These are phyloP conservation scores for Boleophthalmus pectinirostris DNA, from an alignment of 2,113 vertebrate genomes.

Conservation along the genomic window DNA sequence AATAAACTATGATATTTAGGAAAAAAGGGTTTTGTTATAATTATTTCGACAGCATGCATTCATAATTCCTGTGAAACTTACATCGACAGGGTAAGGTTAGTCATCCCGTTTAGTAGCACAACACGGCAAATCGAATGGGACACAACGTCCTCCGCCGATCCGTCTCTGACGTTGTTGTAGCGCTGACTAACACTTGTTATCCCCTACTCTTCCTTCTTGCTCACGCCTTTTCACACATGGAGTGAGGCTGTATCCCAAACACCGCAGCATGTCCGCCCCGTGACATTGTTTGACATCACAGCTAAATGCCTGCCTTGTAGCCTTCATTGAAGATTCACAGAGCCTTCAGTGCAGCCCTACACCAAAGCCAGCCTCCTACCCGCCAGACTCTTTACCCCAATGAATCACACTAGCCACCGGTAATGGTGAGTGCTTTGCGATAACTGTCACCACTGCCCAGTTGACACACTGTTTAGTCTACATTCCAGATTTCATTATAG, in stretches of 20 bases:
- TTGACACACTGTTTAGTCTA: conserved; percentile 33
- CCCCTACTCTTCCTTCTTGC: conserved; percentile 49
- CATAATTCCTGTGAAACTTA: conserved; percentile 44
- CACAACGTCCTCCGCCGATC: conserved; percentile 66
- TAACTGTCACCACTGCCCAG: conserved; percentile 75
- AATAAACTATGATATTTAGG: not conserved
- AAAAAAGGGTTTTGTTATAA: not conserved
- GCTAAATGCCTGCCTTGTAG: conserved; percentile 16
- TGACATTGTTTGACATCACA: conserved; percentile 66
- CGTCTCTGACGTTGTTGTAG: conserved; percentile 72
- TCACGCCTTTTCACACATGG: conserved; percentile 56
- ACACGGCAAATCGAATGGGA: conserved; percentile 61
- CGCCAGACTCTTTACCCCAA: conserved; percentile 59
- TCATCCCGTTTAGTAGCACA: conserved; percentile 60
- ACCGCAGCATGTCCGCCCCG: conserved; percentile 48
- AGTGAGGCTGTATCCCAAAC: conserved; percentile 22
- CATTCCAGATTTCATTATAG: not conserved
- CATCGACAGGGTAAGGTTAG: conserved; percentile 71
- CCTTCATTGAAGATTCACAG: conserved; percentile 42
- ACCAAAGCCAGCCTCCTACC: conserved; percentile 54
- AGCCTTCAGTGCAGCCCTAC: conserved; percentile 24
- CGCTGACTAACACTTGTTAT: conserved; percentile 77
- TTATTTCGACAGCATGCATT: conserved; percentile 31
- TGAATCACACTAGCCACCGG: conserved; percentile 71
- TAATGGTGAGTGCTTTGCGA: conserved; percentile 50